Conservation (phyloP, 2,797 vertebrate species). For the Parotocinclus haroldoi region DNA sequence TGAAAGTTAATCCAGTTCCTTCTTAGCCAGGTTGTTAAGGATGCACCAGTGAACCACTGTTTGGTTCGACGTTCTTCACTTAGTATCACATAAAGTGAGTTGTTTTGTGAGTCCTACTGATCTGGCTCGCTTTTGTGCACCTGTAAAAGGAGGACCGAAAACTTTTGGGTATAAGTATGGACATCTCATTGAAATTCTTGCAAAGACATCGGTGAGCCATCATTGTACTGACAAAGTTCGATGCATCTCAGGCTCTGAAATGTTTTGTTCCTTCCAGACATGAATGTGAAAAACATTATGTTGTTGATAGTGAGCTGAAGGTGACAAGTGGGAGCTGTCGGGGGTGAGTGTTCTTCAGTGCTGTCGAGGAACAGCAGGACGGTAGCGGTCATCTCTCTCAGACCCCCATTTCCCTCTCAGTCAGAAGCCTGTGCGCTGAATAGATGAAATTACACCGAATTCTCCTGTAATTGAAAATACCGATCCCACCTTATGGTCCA, state of each 20-base stretch:
- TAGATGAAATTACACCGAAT: conserved; percentile 75
- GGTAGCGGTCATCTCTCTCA: conserved; percentile 48
- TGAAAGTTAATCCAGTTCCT: too few relatives aligned
- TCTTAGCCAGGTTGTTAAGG: too few relatives aligned
- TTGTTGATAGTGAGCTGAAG: conserved; percentile 56
- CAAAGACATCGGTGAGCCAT: too few relatives aligned
- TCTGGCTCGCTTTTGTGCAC: too few relatives aligned
- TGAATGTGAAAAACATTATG: conserved; percentile 6
- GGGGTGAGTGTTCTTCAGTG: conserved; percentile 46
- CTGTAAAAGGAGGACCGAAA: too few relatives aligned
- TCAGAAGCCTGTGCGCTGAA: conserved; percentile 66
- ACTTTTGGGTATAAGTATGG: not conserved
- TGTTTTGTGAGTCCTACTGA: too few relatives aligned
- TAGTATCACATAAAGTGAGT: too few relatives aligned
- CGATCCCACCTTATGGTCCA: conserved; percentile 51
- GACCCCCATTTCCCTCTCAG: conserved; percentile 71
- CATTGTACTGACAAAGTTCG: too few relatives aligned
- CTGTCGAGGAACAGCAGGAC: conserved; percentile 61
- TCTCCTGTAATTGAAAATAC: conserved; percentile 75
- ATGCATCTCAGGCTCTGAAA: too few relatives aligned
- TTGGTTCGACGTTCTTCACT: too few relatives aligned
- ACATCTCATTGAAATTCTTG: too few relatives aligned
- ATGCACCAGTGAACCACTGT: too few relatives aligned
- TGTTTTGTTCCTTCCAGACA: not conserved
- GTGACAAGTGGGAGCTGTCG: conserved; percentile 58